Conservation (phyloP, 2,888 invertebrate species). For the Eupithecia centaureata region DNA sequence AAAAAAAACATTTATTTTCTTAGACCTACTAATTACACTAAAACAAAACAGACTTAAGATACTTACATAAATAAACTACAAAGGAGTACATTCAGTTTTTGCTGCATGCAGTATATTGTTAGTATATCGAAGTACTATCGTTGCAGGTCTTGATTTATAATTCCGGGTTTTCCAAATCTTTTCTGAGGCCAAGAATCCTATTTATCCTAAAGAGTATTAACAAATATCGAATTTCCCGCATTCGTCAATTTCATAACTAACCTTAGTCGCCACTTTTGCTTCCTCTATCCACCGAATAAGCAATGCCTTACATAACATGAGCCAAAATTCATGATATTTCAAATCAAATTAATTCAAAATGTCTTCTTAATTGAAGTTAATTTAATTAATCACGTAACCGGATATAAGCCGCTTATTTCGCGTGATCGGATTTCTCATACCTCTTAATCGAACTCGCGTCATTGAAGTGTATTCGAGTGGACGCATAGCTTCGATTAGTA, state of each 20-base stretch:
- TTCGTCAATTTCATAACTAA: not conserved
- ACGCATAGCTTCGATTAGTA: not conserved
- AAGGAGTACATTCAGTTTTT: too few species aligned
- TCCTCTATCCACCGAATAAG: not conserved
- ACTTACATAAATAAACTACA: too few species aligned
- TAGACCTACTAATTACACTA: too few species aligned
- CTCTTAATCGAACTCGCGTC: not conserved
- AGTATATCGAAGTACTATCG: too few species aligned
- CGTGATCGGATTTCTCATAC: conserved; percentile 3
- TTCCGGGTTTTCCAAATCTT: not conserved
- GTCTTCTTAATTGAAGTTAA: not conserved
- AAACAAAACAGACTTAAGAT: too few species aligned
- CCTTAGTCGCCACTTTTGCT: not conserved
- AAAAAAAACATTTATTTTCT: too few species aligned
- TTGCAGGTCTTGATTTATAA: not conserved
- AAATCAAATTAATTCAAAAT: not conserved
- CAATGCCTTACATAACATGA: not conserved
- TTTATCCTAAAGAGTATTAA: too few species aligned
- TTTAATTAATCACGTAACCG: not conserved
- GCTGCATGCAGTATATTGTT: too few species aligned
- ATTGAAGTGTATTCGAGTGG: not conserved
- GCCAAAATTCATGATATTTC: not conserved
- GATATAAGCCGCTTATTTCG: conserved; percentile 1
- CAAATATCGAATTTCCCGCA: not conserved
- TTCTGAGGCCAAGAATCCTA: too few species aligned